Percentiles rank a stretch among this genome's conserved stretches.
Conservation (phyloP, 92 coral and sea anemone genomes). For the Micromussa lordhowensis region DNA sequence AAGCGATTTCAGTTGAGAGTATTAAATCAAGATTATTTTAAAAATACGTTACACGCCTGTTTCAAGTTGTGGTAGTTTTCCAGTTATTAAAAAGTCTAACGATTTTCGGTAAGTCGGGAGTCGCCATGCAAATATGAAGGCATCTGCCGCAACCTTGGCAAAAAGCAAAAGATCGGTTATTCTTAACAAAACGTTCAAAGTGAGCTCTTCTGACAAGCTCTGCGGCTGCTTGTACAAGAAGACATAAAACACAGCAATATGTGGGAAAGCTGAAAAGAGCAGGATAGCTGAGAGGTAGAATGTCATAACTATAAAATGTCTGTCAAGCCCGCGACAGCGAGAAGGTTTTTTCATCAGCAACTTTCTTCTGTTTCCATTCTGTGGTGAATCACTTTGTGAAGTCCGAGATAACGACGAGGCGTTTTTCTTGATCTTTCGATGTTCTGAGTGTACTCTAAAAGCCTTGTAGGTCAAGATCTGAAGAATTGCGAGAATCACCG, state of each 20-base stretch:
- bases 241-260: constrained; percentile 68
- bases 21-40: background rate
- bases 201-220: constrained; percentile 52
- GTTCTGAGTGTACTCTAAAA: constrained; percentile 35
- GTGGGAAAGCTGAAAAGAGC: constrained; percentile 76
- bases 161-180: constrained; percentile 80
- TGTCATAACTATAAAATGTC: constrained; percentile 71
- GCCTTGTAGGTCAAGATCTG: constrained; percentile 71
- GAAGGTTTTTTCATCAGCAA: background rate
- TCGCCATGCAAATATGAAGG: constrained; percentile 87
- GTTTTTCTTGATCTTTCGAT: background rate
- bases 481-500: constrained; percentile 58
- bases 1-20: background rate
- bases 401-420: background rate
- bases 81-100: constrained; percentile 8
- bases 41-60: constrained; percentile 4
- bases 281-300: constrained; percentile 76
- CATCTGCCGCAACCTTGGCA: constrained; percentile 70
- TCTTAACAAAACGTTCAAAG: constrained; percentile 65
- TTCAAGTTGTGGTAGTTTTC: constrained; percentile 14
- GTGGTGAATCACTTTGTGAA: background rate
- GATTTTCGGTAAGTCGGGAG: constrained; percentile 73
- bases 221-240: constrained; percentile 65
- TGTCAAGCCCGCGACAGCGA: constrained; percentile 53
- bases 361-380: constrained; percentile 2